Evolutionary conservation across 2,113 vertebrate species (phyloP).

Genomic region (Apistogramma diplotaenia): DNA sequence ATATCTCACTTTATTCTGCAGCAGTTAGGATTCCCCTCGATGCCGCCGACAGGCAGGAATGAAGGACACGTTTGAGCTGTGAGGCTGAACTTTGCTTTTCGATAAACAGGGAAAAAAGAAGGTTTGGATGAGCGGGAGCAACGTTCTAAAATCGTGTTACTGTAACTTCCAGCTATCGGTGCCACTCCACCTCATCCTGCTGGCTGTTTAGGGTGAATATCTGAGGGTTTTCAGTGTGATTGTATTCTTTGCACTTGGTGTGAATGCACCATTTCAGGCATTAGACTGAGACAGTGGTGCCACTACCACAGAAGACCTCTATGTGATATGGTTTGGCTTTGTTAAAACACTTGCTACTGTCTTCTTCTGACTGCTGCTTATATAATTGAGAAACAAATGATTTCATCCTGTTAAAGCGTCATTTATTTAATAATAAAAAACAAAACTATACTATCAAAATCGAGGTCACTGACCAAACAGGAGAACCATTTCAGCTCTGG

Average conservation of each 20-base stretch:
- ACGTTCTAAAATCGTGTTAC: neutral
- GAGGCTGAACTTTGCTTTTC: neutral
- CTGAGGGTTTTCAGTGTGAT: neutral
- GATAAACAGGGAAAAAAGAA: neutral
- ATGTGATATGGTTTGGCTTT: neutral
- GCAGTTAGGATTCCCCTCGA: neutral
- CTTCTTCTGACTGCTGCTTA: neutral
- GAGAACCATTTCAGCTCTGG: neutral
- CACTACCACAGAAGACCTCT: neutral
- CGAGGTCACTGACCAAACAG: neutral
- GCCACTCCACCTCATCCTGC: neutral
- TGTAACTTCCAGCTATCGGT: neutral
- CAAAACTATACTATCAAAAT: neutral
- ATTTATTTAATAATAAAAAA: neutral
- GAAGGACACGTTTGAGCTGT: neutral
- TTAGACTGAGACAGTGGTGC: neutral
- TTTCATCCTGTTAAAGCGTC: neutral
- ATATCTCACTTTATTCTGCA: neutral
- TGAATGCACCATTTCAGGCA: neutral
- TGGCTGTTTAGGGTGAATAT: neutral
- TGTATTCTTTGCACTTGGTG: neutral
- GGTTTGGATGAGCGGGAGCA: neutral
- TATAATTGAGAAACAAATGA: neutral
- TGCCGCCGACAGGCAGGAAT: neutral
- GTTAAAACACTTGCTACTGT: slow-evolving; percentile 9